These are phyloP conservation scores for Acanthacorydalis orientalis DNA, from an alignment of 2,888 invertebrate genomes.

Conservation along the genomic window DNA sequence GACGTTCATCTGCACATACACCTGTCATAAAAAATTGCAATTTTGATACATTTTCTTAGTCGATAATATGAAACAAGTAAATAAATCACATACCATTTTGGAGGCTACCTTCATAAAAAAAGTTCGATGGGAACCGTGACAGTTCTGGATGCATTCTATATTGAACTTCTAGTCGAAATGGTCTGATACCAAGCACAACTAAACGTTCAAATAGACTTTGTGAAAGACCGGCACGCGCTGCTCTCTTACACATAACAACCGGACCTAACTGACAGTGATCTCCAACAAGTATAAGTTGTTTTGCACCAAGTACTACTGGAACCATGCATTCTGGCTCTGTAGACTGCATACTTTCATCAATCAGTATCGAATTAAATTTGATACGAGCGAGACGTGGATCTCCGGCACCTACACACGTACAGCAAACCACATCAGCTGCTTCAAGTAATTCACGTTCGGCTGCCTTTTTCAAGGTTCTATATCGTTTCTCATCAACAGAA, in stretches of 20 bases:
- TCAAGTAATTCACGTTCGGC: constrained; percentile 82
- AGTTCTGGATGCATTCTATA: constrained; percentile 99
- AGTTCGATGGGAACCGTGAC: constrained; percentile 95
- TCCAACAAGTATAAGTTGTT: constrained; percentile 92
- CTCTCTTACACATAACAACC: constrained; percentile 99
- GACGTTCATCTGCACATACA: constrained; percentile 90
- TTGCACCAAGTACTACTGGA: constrained; percentile 91
- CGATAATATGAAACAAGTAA: too few species aligned
- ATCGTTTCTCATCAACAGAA: constrained; percentile 87
- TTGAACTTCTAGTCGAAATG: constrained; percentile 92
- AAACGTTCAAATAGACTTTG: constrained; percentile 95
- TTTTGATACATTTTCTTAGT: too few species aligned
- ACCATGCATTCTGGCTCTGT: constrained; percentile 99
- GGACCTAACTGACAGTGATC: constrained; percentile 99
- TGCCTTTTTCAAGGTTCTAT: constrained; percentile 74
- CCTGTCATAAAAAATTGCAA: too few species aligned
- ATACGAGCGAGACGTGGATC: constrained; percentile 85
- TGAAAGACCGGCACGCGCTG: constrained; percentile 89
- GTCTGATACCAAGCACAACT: constrained; percentile 91
- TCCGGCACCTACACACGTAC: constrained; percentile 97
- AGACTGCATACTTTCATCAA: constrained; percentile 88
- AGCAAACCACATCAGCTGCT: constrained; percentile 97
- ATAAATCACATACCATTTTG: constrained; percentile 59
- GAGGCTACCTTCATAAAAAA: constrained; percentile 96
- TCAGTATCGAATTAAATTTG: constrained; percentile 90